Evolutionary conservation across 2,888 invertebrate species (phyloP).

Genomic region (Philereme transversata): DNA sequence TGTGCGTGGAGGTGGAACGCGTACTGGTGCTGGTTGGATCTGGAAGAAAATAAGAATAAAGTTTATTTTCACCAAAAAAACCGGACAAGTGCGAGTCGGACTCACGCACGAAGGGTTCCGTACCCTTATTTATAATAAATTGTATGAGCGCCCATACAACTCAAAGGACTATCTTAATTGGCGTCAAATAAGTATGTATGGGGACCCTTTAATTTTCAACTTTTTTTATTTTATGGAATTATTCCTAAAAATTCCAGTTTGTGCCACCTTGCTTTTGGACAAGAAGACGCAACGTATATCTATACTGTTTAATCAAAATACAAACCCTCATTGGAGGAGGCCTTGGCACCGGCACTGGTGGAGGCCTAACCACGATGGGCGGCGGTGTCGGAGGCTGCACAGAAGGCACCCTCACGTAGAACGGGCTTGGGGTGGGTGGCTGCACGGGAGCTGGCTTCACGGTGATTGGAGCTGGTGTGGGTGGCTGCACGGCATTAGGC

Average conservation of each 20-base stretch:
- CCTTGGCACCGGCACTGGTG: constrained; percentile 54
- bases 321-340: constrained; percentile 58
- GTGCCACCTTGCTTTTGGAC: no score
- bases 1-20: constrained; percentile 50
- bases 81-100: no score
- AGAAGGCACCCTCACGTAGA: constrained; percentile 57
- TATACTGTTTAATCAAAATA: not conserved
- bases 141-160: no score
- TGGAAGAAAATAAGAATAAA: constrained; percentile 36
- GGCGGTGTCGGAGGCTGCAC: constrained; percentile 55
- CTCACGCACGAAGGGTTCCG: no score
- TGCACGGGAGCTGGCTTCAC: constrained; percentile 57
- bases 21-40: constrained; percentile 59
- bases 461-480: constrained; percentile 53
- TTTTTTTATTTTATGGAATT: no score
- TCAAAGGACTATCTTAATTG: no score
- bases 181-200: no score
- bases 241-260: no score
- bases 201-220: no score
- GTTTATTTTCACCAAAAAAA: no score
- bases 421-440: constrained; percentile 55
- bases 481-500: constrained; percentile 59
- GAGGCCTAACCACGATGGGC: constrained; percentile 60
- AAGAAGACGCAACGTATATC: no score
- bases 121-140: no score